Evolutionary conservation across 2,113 vertebrate genomes (phyloP).

Genomic region (Malurus cyaneus): DNA sequence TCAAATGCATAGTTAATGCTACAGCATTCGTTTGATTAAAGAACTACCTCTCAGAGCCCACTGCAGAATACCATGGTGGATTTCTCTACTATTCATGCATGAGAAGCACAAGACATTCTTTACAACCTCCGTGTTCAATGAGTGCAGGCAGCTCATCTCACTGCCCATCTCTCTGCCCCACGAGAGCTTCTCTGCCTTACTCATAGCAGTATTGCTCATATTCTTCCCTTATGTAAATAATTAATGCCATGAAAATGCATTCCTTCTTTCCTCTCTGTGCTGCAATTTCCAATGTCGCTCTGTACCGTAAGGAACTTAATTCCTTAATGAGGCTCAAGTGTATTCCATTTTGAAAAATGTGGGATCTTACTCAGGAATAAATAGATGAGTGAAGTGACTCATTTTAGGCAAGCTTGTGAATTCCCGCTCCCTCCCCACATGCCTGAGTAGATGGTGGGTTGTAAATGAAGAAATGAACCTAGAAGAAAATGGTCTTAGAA

Average conservation of each 20-base stretch:
- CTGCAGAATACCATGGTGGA: neutral
- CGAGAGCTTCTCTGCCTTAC: neutral
- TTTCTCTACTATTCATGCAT: neutral
- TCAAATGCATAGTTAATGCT: neutral
- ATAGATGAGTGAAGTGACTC: neutral
- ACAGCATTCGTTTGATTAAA: neutral
- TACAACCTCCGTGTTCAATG: neutral
- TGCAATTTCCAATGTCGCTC: neutral
- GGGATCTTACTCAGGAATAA: neutral
- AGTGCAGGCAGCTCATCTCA: neutral
- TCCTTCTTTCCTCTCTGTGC: neutral
- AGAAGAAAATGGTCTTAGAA: neutral
- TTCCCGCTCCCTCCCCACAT: neutral
- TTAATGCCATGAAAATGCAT: neutral
- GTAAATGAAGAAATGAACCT: neutral
- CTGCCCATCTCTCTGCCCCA: neutral
- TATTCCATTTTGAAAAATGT: neutral
- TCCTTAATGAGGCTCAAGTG: neutral
- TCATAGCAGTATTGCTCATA: neutral
- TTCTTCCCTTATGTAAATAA: neutral
- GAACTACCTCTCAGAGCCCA: neutral
- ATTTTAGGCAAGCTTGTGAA: neutral
- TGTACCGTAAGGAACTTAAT: neutral
- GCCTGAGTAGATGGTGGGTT: neutral
- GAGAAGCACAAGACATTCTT: neutral